Evolutionary conservation across 2,888 invertebrate genomes (phyloP).

Genomic region (Nomada lathburiana): DNA sequence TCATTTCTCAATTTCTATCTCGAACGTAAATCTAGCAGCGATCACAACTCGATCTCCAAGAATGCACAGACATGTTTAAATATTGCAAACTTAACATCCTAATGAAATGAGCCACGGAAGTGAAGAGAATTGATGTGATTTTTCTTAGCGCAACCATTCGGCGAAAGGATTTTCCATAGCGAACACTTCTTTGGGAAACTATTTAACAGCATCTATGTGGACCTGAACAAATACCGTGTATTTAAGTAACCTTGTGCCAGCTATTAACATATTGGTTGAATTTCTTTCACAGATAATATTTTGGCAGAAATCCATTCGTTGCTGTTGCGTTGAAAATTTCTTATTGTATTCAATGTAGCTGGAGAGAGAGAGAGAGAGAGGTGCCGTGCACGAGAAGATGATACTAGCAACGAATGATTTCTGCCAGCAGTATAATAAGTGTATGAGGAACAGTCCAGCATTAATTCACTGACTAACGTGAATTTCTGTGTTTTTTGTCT

Average conservation of each 20-base stretch:
- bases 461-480: slow-evolving; percentile 73
- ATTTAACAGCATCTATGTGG: slow-evolving; percentile 78
- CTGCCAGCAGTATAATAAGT: slow-evolving; percentile 62
- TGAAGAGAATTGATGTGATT: slow-evolving; percentile 65
- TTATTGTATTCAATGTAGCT: too few species aligned
- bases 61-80: not conserved
- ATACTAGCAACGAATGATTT: slow-evolving; percentile 58
- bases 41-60: not conserved
- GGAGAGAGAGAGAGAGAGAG: too few species aligned
- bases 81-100: not conserved
- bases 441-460: slow-evolving; percentile 69
- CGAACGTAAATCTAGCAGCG: not conserved
- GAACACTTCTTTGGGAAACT: slow-evolving; percentile 68
- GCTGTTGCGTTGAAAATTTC: slow-evolving; percentile 1
- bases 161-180: slow-evolving; percentile 51
- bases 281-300: slow-evolving; percentile 74
- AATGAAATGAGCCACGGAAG: slow-evolving; percentile 1
- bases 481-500: slow-evolving; percentile 81
- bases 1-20: slow-evolving; percentile 40
- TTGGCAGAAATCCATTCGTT: slow-evolving; percentile 75
- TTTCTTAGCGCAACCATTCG: slow-evolving; percentile 49
- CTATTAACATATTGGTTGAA: slow-evolving; percentile 75
- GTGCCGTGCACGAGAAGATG: not conserved
- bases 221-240: slow-evolving; percentile 71
- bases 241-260: slow-evolving; percentile 72